These are phyloP conservation scores for Sarotherodon lohbergeri DNA, from an alignment of 2,113 vertebrate species.

Conservation along the genomic window DNA sequence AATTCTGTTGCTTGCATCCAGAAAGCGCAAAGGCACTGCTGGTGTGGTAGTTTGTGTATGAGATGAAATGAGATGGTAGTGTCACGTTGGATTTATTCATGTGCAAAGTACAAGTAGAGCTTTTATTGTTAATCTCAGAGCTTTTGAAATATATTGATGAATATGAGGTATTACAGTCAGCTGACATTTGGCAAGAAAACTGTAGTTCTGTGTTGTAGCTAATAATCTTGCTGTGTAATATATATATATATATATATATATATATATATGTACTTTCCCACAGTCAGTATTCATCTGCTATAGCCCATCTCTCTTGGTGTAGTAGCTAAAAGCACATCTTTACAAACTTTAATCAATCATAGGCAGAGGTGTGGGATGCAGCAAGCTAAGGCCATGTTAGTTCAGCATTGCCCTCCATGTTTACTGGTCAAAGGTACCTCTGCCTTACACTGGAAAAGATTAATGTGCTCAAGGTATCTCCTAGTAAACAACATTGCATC, in stretches of 20 bases:
- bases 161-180: neutral
- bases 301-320: neutral
- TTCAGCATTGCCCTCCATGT: slow-evolving; percentile 33
- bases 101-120: neutral
- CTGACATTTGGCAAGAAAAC: neutral
- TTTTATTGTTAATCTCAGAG: neutral
- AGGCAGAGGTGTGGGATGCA: slow-evolving; percentile 8
- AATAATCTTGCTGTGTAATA: neutral
- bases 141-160: neutral
- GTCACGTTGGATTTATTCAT: neutral
- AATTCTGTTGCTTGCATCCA: neutral
- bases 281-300: neutral
- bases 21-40: neutral
- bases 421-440: slow-evolving; percentile 43
- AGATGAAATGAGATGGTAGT: neutral
- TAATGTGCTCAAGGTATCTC: slow-evolving; percentile 43
- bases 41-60: neutral
- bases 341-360: slow-evolving; percentile 45
- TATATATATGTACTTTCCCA: rapidly evolving
- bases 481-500: slow-evolving; percentile 43
- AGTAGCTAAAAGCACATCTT: neutral
- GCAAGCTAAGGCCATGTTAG: slow-evolving; percentile 32
- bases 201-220: neutral
- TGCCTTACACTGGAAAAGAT: slow-evolving; percentile 41
- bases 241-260: neutral